Evolutionary conservation across 2,888 invertebrate species (phyloP).

Genomic region (Drosophila kanekoi): DNA sequence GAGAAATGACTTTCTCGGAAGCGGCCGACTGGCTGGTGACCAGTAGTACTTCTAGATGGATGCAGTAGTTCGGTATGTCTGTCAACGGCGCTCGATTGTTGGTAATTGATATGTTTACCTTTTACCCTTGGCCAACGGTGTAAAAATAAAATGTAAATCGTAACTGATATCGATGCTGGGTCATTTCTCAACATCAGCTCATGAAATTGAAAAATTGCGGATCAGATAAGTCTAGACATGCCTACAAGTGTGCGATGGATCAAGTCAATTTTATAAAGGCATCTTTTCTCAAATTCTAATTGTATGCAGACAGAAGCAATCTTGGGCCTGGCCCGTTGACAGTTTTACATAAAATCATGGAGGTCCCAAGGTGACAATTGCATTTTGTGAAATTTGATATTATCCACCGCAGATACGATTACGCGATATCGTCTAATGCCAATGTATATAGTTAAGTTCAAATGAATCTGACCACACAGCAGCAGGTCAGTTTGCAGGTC

Average conservation of each 20-base stretch:
- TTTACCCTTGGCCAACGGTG: slow-evolving; percentile 41
- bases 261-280: slow-evolving; percentile 29
- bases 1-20: slow-evolving; percentile 78
- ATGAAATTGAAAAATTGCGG: slow-evolving; percentile 77
- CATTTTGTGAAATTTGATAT: slow-evolving; percentile 72
- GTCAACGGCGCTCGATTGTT: slow-evolving; percentile 70
- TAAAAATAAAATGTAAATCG: slow-evolving; percentile 72
- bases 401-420: slow-evolving; percentile 54
- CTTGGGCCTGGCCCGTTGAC: slow-evolving; percentile 50
- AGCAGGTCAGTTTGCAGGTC: slow-evolving; percentile 12
- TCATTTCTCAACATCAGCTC: slow-evolving; percentile 73
- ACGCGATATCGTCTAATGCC: slow-evolving; percentile 6
- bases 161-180: slow-evolving; percentile 68
- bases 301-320: slow-evolving; percentile 21
- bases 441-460: slow-evolving; percentile 24
- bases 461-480: slow-evolving; percentile 63
- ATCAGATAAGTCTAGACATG: slow-evolving; percentile 63
- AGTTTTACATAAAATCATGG: slow-evolving; percentile 48
- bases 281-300: slow-evolving; percentile 13
- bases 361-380: slow-evolving; percentile 72
- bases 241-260: slow-evolving; percentile 18
- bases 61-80: slow-evolving; percentile 45
- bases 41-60: slow-evolving; percentile 8
- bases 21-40: slow-evolving; percentile 32
- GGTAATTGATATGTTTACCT: slow-evolving; percentile 80